Evolutionary conservation across 2,888 invertebrate genomes (phyloP).

Genomic region (Resseliella maxima): DNA sequence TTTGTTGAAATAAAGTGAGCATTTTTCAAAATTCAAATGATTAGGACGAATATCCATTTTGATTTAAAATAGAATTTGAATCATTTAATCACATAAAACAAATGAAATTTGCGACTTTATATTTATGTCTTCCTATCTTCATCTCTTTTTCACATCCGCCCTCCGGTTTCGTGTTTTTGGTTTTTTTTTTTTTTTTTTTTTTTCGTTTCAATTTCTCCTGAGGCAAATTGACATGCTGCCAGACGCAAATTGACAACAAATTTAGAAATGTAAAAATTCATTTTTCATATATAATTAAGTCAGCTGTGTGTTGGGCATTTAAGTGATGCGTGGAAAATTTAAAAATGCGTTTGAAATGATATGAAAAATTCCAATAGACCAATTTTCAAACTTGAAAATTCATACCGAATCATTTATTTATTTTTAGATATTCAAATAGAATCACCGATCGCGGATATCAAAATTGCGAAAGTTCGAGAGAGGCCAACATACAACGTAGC

Average conservation of each 20-base stretch:
- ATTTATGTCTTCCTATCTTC: too few species aligned
- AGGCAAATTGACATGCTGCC: too few species aligned
- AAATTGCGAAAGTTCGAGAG: neutral
- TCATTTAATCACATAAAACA: neutral
- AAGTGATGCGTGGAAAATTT: neutral
- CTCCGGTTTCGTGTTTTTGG: too few species aligned
- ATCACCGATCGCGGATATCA: neutral
- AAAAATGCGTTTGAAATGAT: neutral
- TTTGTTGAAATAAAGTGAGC: neutral
- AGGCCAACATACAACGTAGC: neutral
- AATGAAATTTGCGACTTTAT: neutral
- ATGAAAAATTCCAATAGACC: neutral
- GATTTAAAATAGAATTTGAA: too few species aligned
- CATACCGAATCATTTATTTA: neutral
- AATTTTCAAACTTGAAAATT: neutral
- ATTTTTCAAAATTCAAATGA: neutral
- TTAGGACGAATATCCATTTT: neutral
- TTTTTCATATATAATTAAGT: slow-evolving; percentile 15
- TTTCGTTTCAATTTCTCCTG: neutral
- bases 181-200: too few species aligned
- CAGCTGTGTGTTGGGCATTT: neutral
- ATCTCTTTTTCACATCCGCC: too few species aligned
- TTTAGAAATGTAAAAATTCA: neutral
- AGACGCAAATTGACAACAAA: neutral
- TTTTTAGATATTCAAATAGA: neutral